Base-by-base conservation (phyloP, 1,140 invertebrate genomes). In the Berghia stephanieae region DNA sequence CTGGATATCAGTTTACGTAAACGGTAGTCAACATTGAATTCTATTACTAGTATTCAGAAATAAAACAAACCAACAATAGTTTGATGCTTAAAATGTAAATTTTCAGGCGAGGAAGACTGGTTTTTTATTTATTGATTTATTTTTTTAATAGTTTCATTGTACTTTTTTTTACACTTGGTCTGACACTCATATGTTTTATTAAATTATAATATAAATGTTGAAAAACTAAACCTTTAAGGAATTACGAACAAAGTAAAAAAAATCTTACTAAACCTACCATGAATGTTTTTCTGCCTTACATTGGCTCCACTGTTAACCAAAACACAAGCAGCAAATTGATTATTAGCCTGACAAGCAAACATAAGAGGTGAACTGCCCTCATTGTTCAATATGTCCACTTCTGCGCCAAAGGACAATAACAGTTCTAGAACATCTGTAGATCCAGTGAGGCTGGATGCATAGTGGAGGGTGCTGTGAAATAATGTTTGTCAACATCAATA, bases 361-460 rank as follows among this genome's bases (percentile, higher is more conserved):
- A 88, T 88, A 36, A 89, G 74, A n/a, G 87, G 86, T 2, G 87
- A 85, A 68, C 80, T 75, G 0, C 83, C 81, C 2, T 88, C 84
- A 42, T 85, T 78, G 80, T 88, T 88, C 6, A 84, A 38, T n/a
- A 80, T 68, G 79, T 88, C 84, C 27, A 88, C 80, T 36, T 86
- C 82, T 13, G 85, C 85, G 21, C 84, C 85, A 76, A 82, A 83
- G 2, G 80, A 75, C 31, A 89, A 66, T 18, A 89, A 44, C 31
- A 86, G 49, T 60, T 88, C 86, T 31, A 89, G 78, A 0, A 88
- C 78, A 52, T 88, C 86, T 72, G 85, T 83, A 4, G 79, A 70
- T 0, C 85, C 86, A 36, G 71, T 81, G 68, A 87, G 72, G 34
- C 83, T 82, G 31, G 87, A 83, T 21, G 88, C 86, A 80, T 84